Conservation (phyloP, 1,140 invertebrate species). For the Bilobella aurantiaca region DNA sequence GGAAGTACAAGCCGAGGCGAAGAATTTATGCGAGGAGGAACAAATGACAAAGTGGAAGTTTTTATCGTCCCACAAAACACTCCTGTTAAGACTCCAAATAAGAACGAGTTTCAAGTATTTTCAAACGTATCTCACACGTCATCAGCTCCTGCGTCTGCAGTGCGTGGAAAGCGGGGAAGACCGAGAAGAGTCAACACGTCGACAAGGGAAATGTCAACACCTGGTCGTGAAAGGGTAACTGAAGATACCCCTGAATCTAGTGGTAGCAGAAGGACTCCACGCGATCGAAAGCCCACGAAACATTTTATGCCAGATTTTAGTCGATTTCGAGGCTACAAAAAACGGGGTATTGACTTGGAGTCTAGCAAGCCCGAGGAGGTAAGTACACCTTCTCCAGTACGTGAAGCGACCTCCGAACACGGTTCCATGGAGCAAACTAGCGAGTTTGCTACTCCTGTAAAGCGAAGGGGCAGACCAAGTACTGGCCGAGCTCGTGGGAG, state of each 20-base stretch:
- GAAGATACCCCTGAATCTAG: neutral
- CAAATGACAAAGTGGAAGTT: neutral
- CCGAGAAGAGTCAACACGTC: slow-evolving; percentile 5
- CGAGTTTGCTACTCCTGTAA: neutral
- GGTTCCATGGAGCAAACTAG: neutral
- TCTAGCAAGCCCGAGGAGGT: neutral
- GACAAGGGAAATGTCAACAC: too few species aligned
- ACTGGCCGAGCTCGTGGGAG: slow-evolving; percentile 24
- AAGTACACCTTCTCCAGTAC: neutral
- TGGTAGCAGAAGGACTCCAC: slow-evolving; percentile 12
- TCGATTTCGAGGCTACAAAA: neutral
- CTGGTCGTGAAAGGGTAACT: too few species aligned
- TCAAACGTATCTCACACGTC: too few species aligned
- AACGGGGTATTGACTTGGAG: neutral
- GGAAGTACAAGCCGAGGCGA: slow-evolving; percentile 2
- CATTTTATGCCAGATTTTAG: slow-evolving; percentile 18
- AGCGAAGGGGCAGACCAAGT: neutral
- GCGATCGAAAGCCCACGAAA: slow-evolving; percentile 28
- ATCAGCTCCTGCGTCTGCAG: neutral
- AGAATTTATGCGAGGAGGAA: too few species aligned
- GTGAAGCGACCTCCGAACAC: neutral
- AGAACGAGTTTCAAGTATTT: neutral
- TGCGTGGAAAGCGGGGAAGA: neutral
- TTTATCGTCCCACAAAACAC: neutral
- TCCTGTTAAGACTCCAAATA: neutral